Evolutionary conservation across 2,888 invertebrate genomes (phyloP).

Genomic region (Coenonympha glycerion): DNA sequence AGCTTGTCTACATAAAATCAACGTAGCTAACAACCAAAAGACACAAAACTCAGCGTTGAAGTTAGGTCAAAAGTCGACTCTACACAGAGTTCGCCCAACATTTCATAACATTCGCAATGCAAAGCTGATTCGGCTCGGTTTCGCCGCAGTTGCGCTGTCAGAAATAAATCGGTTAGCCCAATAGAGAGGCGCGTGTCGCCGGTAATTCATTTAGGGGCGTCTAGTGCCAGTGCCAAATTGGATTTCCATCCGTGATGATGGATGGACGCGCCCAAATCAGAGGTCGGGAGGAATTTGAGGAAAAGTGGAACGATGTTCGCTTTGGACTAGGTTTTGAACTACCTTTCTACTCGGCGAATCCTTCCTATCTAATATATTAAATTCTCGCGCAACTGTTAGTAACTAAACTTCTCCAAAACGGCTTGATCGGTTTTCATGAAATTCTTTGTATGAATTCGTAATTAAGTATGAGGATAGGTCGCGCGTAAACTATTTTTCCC

Average conservation of each 20-base stretch:
- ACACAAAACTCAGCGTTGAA: background rate
- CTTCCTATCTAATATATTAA: too few relatives aligned
- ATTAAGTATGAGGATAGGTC: too few relatives aligned
- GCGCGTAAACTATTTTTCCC: too few relatives aligned
- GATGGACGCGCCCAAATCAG: slow-evolving; percentile 54
- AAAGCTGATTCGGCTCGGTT: slow-evolving; percentile 5
- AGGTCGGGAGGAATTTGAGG: slow-evolving; percentile 22
- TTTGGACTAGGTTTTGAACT: background rate
- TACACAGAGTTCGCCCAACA: background rate
- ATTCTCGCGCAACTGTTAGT: too few relatives aligned
- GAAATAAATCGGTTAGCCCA: slow-evolving; percentile 53
- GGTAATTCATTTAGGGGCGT: slow-evolving; percentile 61
- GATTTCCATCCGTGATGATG: slow-evolving; percentile 68
- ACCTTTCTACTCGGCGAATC: too few relatives aligned
- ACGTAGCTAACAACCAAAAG: too few relatives aligned
- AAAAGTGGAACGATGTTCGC: slow-evolving; percentile 19
- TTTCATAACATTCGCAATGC: slow-evolving; percentile 1
- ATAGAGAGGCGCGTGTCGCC: slow-evolving; percentile 44
- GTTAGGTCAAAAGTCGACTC: background rate
- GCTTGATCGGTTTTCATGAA: too few relatives aligned
- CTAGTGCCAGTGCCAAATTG: slow-evolving; percentile 57
- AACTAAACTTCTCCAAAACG: too few relatives aligned
- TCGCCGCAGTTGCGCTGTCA: slow-evolving; percentile 20
- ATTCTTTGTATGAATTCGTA: too few relatives aligned
- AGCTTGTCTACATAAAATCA: too few relatives aligned